Percentiles rank a stretch among this genome's conserved stretches.
phyloP scores from a whole-genome alignment of 2,888 invertebrate species.

The Eumacrocentrus americanus region DNA sequence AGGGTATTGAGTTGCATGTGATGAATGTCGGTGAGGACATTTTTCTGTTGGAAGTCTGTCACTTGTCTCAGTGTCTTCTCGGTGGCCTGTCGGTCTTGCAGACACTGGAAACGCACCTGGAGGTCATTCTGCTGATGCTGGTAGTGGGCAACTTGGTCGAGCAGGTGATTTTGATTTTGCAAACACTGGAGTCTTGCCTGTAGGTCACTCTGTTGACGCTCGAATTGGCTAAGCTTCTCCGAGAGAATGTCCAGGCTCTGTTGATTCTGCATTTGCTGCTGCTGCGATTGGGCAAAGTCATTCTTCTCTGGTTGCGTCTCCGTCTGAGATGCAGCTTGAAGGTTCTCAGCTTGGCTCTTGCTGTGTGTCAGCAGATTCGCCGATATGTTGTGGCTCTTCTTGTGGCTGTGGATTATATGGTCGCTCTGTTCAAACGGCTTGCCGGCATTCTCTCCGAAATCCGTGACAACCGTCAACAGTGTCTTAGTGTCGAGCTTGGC shows the following conservation, averaged over 20 bases:
- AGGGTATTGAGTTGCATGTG: slow-evolving; percentile 42
- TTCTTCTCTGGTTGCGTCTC: slow-evolving; percentile 40
- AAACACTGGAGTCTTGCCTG: slow-evolving; percentile 57
- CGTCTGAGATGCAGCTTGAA: slow-evolving; percentile 43
- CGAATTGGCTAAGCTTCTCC: slow-evolving; percentile 57
- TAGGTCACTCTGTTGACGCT: slow-evolving; percentile 56
- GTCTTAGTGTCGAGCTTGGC: slow-evolving; percentile 53
- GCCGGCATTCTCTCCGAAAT: slow-evolving; percentile 47
- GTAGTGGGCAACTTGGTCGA: slow-evolving; percentile 57
- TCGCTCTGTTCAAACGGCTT: slow-evolving; percentile 54
- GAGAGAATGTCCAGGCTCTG: slow-evolving; percentile 56
- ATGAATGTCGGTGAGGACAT: slow-evolving; percentile 33
- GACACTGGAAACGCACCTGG: slow-evolving; percentile 51
- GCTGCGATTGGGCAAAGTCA: slow-evolving; percentile 37
- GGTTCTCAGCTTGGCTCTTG: slow-evolving; percentile 51
- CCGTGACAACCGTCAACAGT: slow-evolving; percentile 51
- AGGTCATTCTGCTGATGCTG: slow-evolving; percentile 55
- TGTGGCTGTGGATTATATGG: slow-evolving; percentile 58
- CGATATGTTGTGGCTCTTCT: slow-evolving; percentile 50
- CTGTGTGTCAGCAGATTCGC: slow-evolving; percentile 47
- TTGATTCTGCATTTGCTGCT: slow-evolving; percentile 53
- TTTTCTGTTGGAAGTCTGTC: slow-evolving; percentile 43
- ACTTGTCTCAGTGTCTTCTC: slow-evolving; percentile 47
- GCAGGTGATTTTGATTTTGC: slow-evolving; percentile 57
- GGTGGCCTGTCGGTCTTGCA: slow-evolving; percentile 50